Conservation (phyloP, 2,797 vertebrate species). For the Kryptolebias ocellatus region DNA sequence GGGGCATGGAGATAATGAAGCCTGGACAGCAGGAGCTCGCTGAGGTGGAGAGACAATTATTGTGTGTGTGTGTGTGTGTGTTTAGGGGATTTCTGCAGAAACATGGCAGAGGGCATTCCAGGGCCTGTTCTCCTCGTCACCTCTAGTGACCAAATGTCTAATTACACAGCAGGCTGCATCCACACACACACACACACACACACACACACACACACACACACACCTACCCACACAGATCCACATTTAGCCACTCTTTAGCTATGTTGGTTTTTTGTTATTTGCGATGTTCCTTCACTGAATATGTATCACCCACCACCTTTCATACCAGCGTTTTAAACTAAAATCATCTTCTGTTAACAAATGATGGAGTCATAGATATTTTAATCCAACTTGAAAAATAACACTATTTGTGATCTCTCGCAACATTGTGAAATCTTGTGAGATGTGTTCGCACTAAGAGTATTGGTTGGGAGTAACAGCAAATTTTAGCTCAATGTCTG, state of each 20-base stretch:
- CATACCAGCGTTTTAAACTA: too few species aligned
- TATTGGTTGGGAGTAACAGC: too few species aligned
- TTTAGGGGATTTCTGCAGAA: conserved; percentile 87
- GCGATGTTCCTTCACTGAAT: not conserved
- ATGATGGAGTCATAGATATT: too few species aligned
- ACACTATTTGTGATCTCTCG: too few species aligned
- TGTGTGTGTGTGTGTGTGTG: conserved; percentile 27
- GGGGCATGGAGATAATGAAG: conserved; percentile 95
- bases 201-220: conserved; percentile 22
- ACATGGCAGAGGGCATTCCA: conserved; percentile 88
- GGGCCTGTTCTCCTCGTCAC: conserved; percentile 88
- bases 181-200: conserved; percentile 13
- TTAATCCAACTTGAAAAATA: too few species aligned
- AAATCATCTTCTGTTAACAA: too few species aligned
- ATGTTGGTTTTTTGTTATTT: not conserved
- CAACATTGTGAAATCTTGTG: too few species aligned
- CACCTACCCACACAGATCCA: conserved; percentile 14
- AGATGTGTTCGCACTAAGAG: too few species aligned
- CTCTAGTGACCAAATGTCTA: conserved; percentile 89
- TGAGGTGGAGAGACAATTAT: conserved; percentile 69
- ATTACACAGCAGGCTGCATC: conserved; percentile 53
- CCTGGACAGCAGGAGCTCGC: conserved; percentile 83
- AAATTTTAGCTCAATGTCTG: too few species aligned
- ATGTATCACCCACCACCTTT: too few species aligned
- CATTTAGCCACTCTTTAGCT: conserved; percentile 1